Evolutionary conservation across 92 coral and sea anemone genomes (phyloP).

Genomic region (Virgularia gustaviana): DNA sequence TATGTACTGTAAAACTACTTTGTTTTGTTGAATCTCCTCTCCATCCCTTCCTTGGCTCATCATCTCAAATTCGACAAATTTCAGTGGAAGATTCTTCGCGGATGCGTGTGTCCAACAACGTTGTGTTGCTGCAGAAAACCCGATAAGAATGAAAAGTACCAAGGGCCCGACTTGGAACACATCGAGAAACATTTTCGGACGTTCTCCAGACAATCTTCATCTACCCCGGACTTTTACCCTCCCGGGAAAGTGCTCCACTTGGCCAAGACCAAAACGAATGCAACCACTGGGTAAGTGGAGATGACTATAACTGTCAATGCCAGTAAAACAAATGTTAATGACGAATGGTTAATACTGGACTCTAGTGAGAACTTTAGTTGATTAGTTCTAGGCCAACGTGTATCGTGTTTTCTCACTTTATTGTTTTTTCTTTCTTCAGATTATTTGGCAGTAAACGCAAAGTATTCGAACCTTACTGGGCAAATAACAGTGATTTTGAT

Average conservation of each 20-base stretch:
- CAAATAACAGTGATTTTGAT: constrained; percentile 80
- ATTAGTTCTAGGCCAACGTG: background rate
- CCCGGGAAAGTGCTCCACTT: constrained; percentile 85
- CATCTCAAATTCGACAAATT: too few relatives aligned
- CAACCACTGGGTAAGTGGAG: too few relatives aligned
- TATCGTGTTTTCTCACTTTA: background rate
- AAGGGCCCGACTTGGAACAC: constrained; percentile 52
- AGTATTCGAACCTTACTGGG: constrained; percentile 88
- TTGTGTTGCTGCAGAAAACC: constrained; percentile 83
- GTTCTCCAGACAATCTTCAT: constrained; percentile 65
- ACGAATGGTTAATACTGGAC: too few relatives aligned
- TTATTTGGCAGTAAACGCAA: constrained; percentile 49
- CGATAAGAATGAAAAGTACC: constrained; percentile 56
- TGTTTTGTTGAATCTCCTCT: background rate
- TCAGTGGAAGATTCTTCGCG: constrained; percentile 95
- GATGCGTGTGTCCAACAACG: constrained; percentile 85
- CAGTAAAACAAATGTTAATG: constrained; percentile 15
- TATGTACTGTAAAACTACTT: background rate
- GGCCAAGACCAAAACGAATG: constrained; percentile 10
- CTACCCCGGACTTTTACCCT: constrained; percentile 78
- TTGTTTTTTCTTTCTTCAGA: background rate
- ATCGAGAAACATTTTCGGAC: constrained; percentile 63
- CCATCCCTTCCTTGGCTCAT: background rate
- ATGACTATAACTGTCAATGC: constrained; percentile 15
- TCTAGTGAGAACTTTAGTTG: background rate